Conservation (phyloP, 2,888 invertebrate species). For the Diaphora mendica region DNA sequence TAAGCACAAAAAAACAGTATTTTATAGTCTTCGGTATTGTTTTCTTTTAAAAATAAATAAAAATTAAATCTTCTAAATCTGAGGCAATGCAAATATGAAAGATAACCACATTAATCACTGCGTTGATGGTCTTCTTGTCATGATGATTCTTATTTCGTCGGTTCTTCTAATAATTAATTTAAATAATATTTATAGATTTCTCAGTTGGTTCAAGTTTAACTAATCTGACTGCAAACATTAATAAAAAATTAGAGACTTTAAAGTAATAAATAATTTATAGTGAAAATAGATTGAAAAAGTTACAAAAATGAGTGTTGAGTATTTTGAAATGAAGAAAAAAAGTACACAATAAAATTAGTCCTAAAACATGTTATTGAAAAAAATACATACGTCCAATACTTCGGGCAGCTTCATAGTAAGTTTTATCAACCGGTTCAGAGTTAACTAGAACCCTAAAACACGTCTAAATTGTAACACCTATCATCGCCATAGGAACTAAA, state of each 20-base stretch:
- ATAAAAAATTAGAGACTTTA: no score
- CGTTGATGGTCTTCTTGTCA: not conserved
- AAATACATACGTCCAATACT: not conserved
- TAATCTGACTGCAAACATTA: no score
- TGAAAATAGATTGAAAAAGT: no score
- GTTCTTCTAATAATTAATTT: no score
- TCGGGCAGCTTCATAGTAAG: not conserved
- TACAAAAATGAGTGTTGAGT: no score
- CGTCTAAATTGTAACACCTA: conserved; percentile 43
- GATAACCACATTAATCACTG: not conserved
- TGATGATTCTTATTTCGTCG: no score
- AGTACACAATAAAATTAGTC: no score
- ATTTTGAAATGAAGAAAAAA: no score
- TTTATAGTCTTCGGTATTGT: no score
- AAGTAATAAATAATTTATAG: no score
- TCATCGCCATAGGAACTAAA: conserved; percentile 57
- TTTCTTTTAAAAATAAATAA: not conserved
- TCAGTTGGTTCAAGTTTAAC: not conserved
- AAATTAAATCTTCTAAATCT: not conserved
- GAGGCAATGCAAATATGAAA: not conserved
- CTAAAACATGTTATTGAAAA: no score
- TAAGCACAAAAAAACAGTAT: no score
- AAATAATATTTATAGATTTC: not conserved
- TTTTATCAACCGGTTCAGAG: not conserved
- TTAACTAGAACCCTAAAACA: conserved; percentile 38